These are phyloP conservation scores for Calephelis nemesis DNA, from an alignment of 1,140 invertebrate species.

Conservation along the genomic window DNA sequence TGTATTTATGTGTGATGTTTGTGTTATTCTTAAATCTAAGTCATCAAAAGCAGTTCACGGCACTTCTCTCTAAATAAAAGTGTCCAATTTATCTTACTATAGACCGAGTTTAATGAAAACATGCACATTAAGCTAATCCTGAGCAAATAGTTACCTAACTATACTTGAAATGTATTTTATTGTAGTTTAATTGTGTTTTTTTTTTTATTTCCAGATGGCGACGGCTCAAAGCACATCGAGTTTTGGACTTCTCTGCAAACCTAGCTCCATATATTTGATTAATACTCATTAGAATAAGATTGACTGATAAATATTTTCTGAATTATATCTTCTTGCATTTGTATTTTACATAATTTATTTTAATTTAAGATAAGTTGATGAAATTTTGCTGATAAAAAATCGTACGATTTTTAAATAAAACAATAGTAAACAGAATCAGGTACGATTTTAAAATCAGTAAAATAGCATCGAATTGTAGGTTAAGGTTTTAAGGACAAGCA, in stretches of 20 bases:
- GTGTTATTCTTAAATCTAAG: too few relatives aligned
- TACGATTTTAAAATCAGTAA: constrained; percentile 39
- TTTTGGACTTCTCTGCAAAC: constrained; percentile 21
- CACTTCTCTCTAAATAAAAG: too few relatives aligned
- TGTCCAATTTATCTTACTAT: too few relatives aligned
- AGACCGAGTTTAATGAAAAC: too few relatives aligned
- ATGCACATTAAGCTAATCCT: too few relatives aligned
- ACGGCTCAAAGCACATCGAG: constrained; percentile 29
- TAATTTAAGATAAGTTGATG: constrained; percentile 48
- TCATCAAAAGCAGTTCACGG: too few relatives aligned
- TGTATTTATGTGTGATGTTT: too few relatives aligned
- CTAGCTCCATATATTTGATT: constrained; percentile 9
- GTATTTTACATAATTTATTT: constrained; percentile 67
- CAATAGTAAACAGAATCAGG: background rate
- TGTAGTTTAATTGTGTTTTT: constrained; percentile 21
- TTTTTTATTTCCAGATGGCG: constrained; percentile 48
- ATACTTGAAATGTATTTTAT: too few relatives aligned
- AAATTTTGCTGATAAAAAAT: constrained; percentile 43
- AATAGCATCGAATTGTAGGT: constrained; percentile 42
- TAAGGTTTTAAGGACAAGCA: constrained; percentile 62
- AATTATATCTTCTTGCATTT: constrained; percentile 70
- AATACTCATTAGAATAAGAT: constrained; percentile 70
- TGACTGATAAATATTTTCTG: constrained; percentile 60
- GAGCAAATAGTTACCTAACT: too few relatives aligned
- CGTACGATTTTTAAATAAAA: constrained; percentile 24